phyloP scores from a whole-genome alignment of 2,888 invertebrate genomes.

The Lydus trimaculatus region DNA sequence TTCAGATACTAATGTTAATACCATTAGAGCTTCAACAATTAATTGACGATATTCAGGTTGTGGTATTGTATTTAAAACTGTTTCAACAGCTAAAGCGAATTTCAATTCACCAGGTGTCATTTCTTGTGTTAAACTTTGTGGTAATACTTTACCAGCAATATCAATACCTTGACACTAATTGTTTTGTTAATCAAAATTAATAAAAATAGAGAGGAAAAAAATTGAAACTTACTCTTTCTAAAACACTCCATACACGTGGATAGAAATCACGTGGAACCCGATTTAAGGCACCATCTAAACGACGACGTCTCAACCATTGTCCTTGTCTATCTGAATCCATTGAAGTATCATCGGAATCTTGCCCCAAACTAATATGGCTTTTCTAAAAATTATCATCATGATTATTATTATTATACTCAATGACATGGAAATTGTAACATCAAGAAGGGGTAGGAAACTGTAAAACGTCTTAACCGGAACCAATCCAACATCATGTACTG shows the following conservation, averaged over 20 bases:
- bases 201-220: constrained; percentile 7
- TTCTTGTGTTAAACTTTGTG: constrained; percentile 94
- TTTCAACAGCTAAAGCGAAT: constrained; percentile 97
- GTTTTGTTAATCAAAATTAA: constrained; percentile 7
- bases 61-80: constrained; percentile 94
- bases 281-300: constrained; percentile 96
- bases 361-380: constrained; percentile 63
- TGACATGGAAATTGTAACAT: too few species aligned
- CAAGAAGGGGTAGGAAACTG: too few species aligned
- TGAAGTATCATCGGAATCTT: constrained; percentile 62
- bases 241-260: constrained; percentile 89
- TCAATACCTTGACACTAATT: constrained; percentile 89
- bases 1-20: constrained; percentile 89
- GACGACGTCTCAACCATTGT: constrained; percentile 93
- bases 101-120: constrained; percentile 99
- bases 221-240: constrained; percentile 74
- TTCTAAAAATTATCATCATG: constrained; percentile 52
- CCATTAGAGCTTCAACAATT: constrained; percentile 97
- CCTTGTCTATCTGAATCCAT: constrained; percentile 86
- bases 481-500: too few species aligned
- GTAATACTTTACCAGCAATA: constrained; percentile 89
- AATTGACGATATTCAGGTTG: constrained; percentile 98
- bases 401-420: not conserved
- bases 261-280: constrained; percentile 97
- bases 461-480: too few species aligned